Evolutionary conservation across 2,797 vertebrate species (phyloP), one percentile per base, ranked within the genome.

Genomic region (Notolepis coatsorum): DNA sequence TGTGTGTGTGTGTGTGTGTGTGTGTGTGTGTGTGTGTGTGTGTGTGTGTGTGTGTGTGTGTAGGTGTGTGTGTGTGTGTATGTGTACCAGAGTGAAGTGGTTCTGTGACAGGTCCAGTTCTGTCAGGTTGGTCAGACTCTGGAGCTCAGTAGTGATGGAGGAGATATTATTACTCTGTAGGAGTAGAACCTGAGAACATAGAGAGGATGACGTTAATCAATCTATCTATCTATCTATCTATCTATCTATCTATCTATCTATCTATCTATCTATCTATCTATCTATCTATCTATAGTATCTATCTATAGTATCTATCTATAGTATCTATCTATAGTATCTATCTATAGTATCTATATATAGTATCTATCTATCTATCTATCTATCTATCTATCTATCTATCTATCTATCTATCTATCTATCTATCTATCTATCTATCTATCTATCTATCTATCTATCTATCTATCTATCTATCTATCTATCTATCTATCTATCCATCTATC

Each of bases 151-250:
- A 0, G 58, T 78, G 65, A 94, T 87, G 47, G 69, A 84, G 2
- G 93, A 94, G 51, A 95, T 93, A 82, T 94, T 94, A 85, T 95
- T 95, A 60, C 94, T 94, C 78, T 95, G 93, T 53, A 95, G 90
- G 39, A 94, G 89, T 27, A 95, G 81, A 30, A 95, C 91, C 87
- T 95, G 90, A 55, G n/a, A n/a, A n/a, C n/a, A n/a, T n/a, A n/a
- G n/a, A n/a, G n/a, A n/a, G n/a, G n/a, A n/a, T n/a, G 7, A 20
- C 39, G 18, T 33, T 12, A 33, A 33, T 33, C 31, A 33, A 35
- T 35, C 31, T 9, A 37, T 37, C 33, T 12, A n/a, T 37, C 33
- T 12, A 37, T 37, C 33, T 12, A n/a, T 37, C 33, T 12, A 37
- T 37, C 33, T 12, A n/a, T 2, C 15, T 41, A 0, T 5, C 38